Evolutionary conservation across 2,888 invertebrate species (phyloP), one percentile per base, ranked within the genome.

Genomic region (Acanthacorydalis orientalis): DNA sequence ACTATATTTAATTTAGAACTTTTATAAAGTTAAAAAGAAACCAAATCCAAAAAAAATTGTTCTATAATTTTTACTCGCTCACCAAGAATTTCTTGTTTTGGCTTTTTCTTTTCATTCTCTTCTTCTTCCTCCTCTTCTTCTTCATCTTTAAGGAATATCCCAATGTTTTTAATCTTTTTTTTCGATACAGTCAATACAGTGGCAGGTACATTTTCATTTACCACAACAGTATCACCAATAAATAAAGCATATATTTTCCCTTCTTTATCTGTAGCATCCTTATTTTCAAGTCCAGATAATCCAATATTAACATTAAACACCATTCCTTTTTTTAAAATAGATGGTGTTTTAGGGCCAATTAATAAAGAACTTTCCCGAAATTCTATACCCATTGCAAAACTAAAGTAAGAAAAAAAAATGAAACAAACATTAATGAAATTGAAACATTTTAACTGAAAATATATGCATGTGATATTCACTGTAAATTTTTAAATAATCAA

Each of bases 321-420:
- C 96, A 98, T 97, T 47, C 92, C 91, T 65, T 92, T 93, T 57
- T 80, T 85, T 0, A 83, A 80, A 2, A 77, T 63, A 1, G 80
- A 77, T 39, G 75, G 78, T 11, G 86, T 87, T 72, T 96, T 98
- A 1, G 90, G 86, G 0, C 88, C 88, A 59, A 99, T 88, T 1
- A 93, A 74, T 48, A 97, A 73, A 0, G 91, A 87, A 56, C 88
- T 88, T 65, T 99, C 98, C 48, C 96, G 80, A 64, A 99, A 99
- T 63, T 98, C 97, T 56, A 98, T 89, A 7, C 98, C 98, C 82
- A 90, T 97, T 1, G 82, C 92, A 69, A 98, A 98, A 6, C 80
- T 80, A 58, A 37, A 64, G 61, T 46, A 37, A 37, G n/a, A 34
- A 37, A 37, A 2, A n/a, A n/a, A n/a, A n/a, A n/a, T 37, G 2